Conservation (phyloP, 1,140 invertebrate species). For the Bombus turneri region DNA sequence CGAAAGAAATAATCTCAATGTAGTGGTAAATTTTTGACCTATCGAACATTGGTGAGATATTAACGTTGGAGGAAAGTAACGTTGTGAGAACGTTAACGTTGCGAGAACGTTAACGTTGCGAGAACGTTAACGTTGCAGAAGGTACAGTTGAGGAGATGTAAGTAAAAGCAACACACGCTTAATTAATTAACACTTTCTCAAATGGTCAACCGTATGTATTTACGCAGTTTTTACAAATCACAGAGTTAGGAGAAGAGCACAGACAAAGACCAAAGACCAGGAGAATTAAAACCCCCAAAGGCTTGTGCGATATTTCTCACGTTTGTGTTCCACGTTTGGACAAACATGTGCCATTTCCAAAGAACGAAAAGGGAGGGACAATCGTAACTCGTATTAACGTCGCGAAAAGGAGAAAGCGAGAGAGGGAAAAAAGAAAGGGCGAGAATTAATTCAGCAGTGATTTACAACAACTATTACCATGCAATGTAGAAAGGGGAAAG, state of each 20-base stretch:
- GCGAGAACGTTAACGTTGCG: too few relatives aligned
- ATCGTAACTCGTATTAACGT: not conserved
- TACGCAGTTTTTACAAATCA: not conserved
- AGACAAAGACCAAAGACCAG: not conserved
- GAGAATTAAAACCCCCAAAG: not conserved
- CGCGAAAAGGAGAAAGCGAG: not conserved
- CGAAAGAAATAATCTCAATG: too few relatives aligned
- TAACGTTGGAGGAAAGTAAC: too few relatives aligned
- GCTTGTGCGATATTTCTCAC: not conserved
- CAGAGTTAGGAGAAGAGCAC: not conserved
- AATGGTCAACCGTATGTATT: too few relatives aligned
- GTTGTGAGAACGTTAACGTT: too few relatives aligned
- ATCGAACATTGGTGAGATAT: too few relatives aligned
- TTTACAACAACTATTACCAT: conserved; percentile 26
- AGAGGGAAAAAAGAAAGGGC: not conserved
- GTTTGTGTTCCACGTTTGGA: not conserved
- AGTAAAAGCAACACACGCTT: too few relatives aligned
- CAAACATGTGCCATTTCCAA: not conserved
- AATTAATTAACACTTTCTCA: too few relatives aligned
- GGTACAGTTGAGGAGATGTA: too few relatives aligned
- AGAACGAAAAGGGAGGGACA: not conserved
- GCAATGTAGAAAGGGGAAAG: not conserved
- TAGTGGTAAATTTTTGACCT: too few relatives aligned
- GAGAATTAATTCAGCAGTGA: conserved; percentile 9
- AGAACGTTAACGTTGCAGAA: too few relatives aligned